Evolutionary conservation across 2,797 vertebrate genomes (phyloP), one percentile per base, ranked within the genome.

Genomic region (Pseudochirops corinnae): DNA sequence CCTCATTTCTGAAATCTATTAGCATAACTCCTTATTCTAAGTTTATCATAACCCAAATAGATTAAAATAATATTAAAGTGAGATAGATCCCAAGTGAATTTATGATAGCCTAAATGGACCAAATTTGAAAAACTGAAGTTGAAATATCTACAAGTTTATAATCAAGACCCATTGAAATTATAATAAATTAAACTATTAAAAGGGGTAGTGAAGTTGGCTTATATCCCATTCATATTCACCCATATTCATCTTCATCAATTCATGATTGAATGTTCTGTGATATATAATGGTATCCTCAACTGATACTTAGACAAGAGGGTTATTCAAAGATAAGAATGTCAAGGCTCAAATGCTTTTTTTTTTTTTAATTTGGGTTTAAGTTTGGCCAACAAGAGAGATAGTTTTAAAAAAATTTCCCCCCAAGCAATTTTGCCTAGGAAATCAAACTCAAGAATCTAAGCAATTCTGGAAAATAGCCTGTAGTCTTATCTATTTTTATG

Each of bases 101-200:
- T 74, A 24, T 67, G 24, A 93, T 2, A 95, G 50, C 6, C 29
- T 14, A 1, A n/a, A 6, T 28, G 93, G 39, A 91, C 0, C 4
- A 67, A 1, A 2, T 96, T 96, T 93, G 33, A 94, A 96, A 93
- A 93, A 62, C 56, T 67, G 87, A 95, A 94, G 7, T 3, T 92
- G 92, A 92, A 87, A 91, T 50, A 93, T 39, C 58, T 93, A 60
- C 58, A 92, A 95, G 93, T 95, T 97, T 95, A 5, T 53, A 94
- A 95, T 56, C 91, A 95, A 21, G n/a, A 95, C 33, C 95, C 18
- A 92, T 52, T 92, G 62, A 94, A 87, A 90, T 91, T 93, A 0
- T 16, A 29, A 46, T 74, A 14, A 58, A 94, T 92, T 90, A 93
- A 92, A 62, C 29, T 90, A 93, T 56, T 3, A 58, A 39, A 93